phyloP scores from a whole-genome alignment of 2,797 vertebrate genomes.

The Myiothlypis chrysogaster region DNA sequence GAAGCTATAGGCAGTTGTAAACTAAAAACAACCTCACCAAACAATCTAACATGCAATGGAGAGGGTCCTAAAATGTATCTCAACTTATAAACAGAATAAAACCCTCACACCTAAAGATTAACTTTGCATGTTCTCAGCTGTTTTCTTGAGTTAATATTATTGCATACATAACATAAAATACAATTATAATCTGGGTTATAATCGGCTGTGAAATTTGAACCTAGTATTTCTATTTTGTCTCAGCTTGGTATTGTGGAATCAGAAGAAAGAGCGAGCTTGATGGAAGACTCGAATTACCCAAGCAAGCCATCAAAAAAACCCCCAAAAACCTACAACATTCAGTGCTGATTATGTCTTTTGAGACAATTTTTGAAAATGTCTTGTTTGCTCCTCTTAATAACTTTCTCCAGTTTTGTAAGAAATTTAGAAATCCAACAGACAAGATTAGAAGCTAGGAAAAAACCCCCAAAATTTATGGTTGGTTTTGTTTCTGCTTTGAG shows the following conservation, averaged over 20 bases:
- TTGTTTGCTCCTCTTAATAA: not conserved
- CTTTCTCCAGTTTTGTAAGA: not conserved
- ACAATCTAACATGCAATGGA: not conserved
- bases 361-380: not conserved
- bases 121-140: not conserved
- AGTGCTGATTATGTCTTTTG: not conserved
- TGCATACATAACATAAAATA: not conserved
- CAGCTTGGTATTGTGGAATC: not conserved
- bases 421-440: not conserved
- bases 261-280: not conserved
- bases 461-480: accelerated
- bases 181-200: not conserved
- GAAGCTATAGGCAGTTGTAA: not conserved
- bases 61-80: not conserved
- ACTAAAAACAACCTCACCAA: not conserved
- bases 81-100: not conserved
- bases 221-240: not conserved
- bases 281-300: not conserved
- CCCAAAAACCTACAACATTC: not conserved
- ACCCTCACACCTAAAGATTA: not conserved
- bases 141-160: not conserved
- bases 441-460: not conserved
- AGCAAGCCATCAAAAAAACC: not conserved
- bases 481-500: not conserved
- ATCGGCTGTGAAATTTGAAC: not conserved